Conservation (phyloP, 2,888 invertebrate species). For the Drosophila nigricruria region DNA sequence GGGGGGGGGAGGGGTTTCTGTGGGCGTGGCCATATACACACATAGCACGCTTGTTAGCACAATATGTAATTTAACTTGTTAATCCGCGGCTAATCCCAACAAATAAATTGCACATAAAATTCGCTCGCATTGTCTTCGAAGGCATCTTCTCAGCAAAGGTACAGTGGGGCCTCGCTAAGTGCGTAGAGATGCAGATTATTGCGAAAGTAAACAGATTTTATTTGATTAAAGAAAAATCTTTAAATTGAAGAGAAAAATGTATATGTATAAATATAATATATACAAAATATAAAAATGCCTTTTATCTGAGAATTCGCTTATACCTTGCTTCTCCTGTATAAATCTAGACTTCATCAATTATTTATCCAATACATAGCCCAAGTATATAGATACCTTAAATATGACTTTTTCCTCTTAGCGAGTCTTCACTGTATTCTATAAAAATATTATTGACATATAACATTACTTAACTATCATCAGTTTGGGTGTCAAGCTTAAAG, state of each 20-base stretch:
- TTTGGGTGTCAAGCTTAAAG: not conserved
- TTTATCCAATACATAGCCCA: too few relatives aligned
- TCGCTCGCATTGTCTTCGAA: constrained; percentile 17
- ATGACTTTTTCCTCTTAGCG: too few relatives aligned
- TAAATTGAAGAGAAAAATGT: not conserved
- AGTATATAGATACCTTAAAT: too few relatives aligned
- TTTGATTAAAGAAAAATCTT: not conserved
- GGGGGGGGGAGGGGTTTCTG: constrained; percentile 7
- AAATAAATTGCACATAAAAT: constrained; percentile 27
- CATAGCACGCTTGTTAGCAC: constrained; percentile 26
- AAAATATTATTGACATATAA: not conserved
- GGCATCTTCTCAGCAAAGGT: not conserved
- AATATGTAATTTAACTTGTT: constrained; percentile 55
- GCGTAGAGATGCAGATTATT: not conserved
- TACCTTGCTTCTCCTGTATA: not conserved
- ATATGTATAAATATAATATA: too few relatives aligned
- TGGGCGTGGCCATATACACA: constrained; percentile 35
- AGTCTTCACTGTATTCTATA: not conserved
- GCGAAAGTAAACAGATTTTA: not conserved
- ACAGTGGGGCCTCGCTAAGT: constrained; percentile 1
- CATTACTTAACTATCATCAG: not conserved
- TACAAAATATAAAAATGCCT: too few relatives aligned
- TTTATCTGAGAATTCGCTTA: not conserved
- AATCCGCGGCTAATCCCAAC: constrained; percentile 28
- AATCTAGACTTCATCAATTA: too few relatives aligned